Evolutionary conservation across 2,113 vertebrate species (phyloP), one percentile per base, ranked within the genome.

Genomic region (Hypocryptadius cinnamomeus): DNA sequence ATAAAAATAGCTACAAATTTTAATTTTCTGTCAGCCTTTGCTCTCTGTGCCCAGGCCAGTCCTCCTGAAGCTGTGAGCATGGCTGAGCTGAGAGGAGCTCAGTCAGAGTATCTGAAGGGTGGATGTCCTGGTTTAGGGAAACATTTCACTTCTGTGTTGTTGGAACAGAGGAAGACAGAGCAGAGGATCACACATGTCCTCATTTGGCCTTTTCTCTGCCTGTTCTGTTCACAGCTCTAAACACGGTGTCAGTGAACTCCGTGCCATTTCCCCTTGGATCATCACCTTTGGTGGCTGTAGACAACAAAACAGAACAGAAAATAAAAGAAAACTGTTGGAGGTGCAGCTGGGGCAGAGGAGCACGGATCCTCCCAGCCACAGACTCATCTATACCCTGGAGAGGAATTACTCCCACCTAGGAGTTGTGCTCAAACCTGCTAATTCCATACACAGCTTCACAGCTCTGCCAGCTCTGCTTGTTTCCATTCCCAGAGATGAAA

Each of bases 241-340:
- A 51, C 33, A 59, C 0, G 1, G 45, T 37, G 30, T n/a, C 40
- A 70, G 31, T 1, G 13, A 61, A 56, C 37, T 31, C 10, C 0
- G 2, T 7, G 17, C 9, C 35, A 39, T 40, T 79, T 44, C 40
- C 35, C 73, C n/a, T 68, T 22, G 63, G 45, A 40, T 47, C 48
- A 30, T 22, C 39, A n/a, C 53, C 45, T 56, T 77, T 23, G 53
- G 79, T 28, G 51, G 23, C 37, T 93, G 48, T 13, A 65, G 53
- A 15, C n/a, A 86, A 28, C 28, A 74, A 44, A 6, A 33, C 25
- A 13, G 40, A 68, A 40, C 20, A 84, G 70, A 44, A 76, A 63
- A 39, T 28, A 39, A 24, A 71, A 37, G 21, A n/a, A 30, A 85
- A 40, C 30, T 45, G 35, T 0, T 4, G 8, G 33, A 70, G 23